Evolutionary conservation across 2,113 vertebrate genomes (phyloP), one percentile per base, ranked within the genome.

Genomic region (Leptobrachium ailaonicum): DNA sequence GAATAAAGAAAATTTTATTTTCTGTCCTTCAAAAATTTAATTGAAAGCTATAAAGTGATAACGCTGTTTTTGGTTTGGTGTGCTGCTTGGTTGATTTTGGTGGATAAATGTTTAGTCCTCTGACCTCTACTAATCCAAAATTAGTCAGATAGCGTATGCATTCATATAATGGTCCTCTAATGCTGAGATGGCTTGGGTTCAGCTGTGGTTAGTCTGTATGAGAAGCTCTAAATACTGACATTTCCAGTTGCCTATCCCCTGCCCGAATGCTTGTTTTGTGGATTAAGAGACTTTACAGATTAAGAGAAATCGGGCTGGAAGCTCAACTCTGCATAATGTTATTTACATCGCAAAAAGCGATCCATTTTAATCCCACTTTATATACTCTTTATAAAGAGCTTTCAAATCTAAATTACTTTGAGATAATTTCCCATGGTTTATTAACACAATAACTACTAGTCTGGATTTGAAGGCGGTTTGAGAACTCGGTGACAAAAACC

Each of bases 351-450:
- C 41, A 42, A 60, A 77, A 70, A 69, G 76, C 76, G 60, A 77
- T 77, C 56, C 6, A 14, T 3, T 70, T 70, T 77, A 77, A 77
- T 77, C 76, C 66, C 4, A 10, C 41, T 69, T 77, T 56, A 77
- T 77, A 14, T 62, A 7, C 56, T 77, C 64, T 69, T 50, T 50
- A 54, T 77, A 77, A 77, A 77, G 45, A 68, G 75, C 41, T 77
- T 47, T 77, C 58, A 9, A 54, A 69, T 71, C 9, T 70, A 71
- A 77, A 56, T 70, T 43, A 77, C 47, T 77, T 66, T 77, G 68
- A 43, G 40, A 5, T 44, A 69, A 77, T 50, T 56, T 63, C 66
- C 14, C 47, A 58, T 77, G 41, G 32, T 6, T 66, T 50, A 47
- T 4, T 42, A 53, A 8, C 47, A 4, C 47, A 4, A 32, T 32